Base-by-base conservation (phyloP, 1,140 invertebrate genomes). In the Episyrphus balteatus region DNA sequence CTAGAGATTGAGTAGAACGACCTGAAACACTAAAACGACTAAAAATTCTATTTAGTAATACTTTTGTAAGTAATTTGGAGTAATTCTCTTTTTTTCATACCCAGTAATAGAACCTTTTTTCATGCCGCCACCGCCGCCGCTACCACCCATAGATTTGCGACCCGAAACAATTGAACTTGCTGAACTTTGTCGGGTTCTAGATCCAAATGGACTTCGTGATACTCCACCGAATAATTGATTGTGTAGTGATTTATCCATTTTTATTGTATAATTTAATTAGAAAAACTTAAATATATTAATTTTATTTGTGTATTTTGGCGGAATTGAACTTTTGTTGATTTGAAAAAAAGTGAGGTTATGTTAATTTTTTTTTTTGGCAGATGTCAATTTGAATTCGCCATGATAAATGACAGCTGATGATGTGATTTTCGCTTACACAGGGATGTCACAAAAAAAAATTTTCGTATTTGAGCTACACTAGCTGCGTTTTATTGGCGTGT, bases 1-100 rank as follows among this genome's bases (percentile, higher is more conserved):
- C 80, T n/a, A 79, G 73, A 3, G 78, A 79, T 48, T 80, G 78
- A 50, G 75, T 77, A 2, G 80, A 78, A 34, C 78, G 72, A 11
- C 73, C 76, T 0, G 79, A 79, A 9, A 76, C 54, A 51, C 77
- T 80, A 11, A 74, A 55, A 31, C 73, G 70, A 40, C 78, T 81
- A 55, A 73, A 62, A 47, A 9, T 15, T 8, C 42, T 9, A 21
- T 46, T 19, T 38, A 14, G 13, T 12, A 17, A 11, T 14, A 32
- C 0, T 14, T 15, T 2, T 36, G 21, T 8, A 6, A 9, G 13
- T 17, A n/a, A n/a, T n/a, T n/a, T n/a, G n/a, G n/a, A n/a, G 3
- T 31, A 47, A 32, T 19, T 32, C 32, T 18, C n/a, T 17, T 13
- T 13, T 59, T 56, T 54, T 63, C 45, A 58, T 63, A 17, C n/a